Percentiles rank a stretch among this genome's conserved stretches.
Conservation (phyloP, 2,888 invertebrate genomes). For the Steinernema carpocapsae region DNA sequence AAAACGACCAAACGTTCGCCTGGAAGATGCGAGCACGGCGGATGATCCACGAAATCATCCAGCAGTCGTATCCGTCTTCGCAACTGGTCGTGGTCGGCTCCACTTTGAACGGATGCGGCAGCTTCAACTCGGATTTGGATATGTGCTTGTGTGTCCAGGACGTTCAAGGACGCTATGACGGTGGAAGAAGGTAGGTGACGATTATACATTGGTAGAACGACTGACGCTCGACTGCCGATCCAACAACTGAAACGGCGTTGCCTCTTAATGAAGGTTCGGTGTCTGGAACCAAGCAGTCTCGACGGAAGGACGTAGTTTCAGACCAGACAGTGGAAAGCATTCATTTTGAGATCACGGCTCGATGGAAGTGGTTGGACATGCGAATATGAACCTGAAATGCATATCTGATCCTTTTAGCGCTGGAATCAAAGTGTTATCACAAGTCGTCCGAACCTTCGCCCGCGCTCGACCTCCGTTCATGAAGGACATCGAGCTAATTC, state of each 20-base stretch:
- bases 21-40: slow-evolving; percentile 48
- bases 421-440: not conserved
- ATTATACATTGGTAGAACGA: too few species aligned
- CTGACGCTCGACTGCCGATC: not conserved
- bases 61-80: slow-evolving; percentile 41
- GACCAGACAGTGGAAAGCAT: too few species aligned
- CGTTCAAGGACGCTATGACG: slow-evolving; percentile 2
- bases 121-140: slow-evolving; percentile 67
- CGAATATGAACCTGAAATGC: too few species aligned
- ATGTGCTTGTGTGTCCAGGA: slow-evolving; percentile 51
- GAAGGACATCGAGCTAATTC: slow-evolving; percentile 38
- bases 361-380: too few species aligned
- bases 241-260: too few species aligned
- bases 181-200: not conserved
- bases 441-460: not conserved
- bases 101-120: slow-evolving; percentile 67
- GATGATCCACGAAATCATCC: slow-evolving; percentile 31
- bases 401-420: slow-evolving; percentile 13
- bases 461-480: slow-evolving; percentile 3
- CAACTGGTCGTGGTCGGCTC: slow-evolving; percentile 56
- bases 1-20: slow-evolving; percentile 49
- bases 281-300: too few species aligned
- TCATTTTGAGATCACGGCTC: too few species aligned
- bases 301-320: too few species aligned
- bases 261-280: too few species aligned